phyloP scores from a whole-genome alignment of 2,797 vertebrate genomes.

The Onychomys arenicola region DNA sequence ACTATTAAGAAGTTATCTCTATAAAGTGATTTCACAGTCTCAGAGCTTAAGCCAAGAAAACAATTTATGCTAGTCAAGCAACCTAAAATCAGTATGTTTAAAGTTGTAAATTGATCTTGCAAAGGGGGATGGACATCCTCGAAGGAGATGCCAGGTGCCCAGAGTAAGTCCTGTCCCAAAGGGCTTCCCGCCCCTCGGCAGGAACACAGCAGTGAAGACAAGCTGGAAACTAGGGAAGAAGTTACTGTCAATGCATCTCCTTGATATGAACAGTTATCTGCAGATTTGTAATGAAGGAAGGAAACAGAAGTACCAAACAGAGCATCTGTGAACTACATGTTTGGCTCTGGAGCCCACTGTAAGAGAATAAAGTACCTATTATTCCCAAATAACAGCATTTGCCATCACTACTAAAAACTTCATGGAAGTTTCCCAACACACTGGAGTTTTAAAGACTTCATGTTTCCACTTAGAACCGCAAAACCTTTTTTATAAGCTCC shows the following conservation, averaged over 20 bases:
- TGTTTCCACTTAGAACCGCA: slow-evolving; percentile 59
- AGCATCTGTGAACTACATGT: slow-evolving; percentile 21
- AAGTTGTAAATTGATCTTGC: slow-evolving; percentile 6
- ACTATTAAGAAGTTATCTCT: background rate
- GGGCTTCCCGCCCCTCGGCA: background rate
- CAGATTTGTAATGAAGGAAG: background rate
- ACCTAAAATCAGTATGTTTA: background rate
- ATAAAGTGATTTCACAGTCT: slow-evolving; percentile 59
- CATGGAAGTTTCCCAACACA: background rate
- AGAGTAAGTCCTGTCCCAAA: background rate
- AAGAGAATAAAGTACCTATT: slow-evolving; percentile 25
- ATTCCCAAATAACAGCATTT: slow-evolving; percentile 28
- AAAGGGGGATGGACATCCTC: background rate
- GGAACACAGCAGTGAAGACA: background rate
- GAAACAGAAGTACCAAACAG: background rate
- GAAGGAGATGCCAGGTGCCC: background rate
- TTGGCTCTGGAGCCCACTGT: background rate
- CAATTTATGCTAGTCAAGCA: slow-evolving; percentile 35
- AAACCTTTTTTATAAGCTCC: background rate
- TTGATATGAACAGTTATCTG: background rate
- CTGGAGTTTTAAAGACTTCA: slow-evolving; percentile 28
- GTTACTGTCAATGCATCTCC: background rate
- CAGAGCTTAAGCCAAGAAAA: slow-evolving; percentile 60
- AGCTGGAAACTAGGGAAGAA: background rate
- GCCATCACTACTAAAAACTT: slow-evolving; percentile 9